Evolutionary conservation across 23 tunicate genomes (phyloP).

Genomic region (Clavelina lepadiformis): DNA sequence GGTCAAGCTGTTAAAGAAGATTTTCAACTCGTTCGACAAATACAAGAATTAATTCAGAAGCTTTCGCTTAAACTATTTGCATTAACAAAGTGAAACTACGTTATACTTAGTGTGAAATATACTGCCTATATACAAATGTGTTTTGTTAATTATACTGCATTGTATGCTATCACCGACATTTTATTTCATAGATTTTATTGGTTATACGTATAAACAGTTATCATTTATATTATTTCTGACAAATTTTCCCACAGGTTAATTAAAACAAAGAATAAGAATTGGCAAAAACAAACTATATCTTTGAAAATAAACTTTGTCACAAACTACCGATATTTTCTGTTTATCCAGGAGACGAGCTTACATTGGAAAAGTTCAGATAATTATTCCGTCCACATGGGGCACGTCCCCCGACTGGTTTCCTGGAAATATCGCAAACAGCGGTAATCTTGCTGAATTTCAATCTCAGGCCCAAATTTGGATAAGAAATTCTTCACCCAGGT

Average conservation of each 20-base stretch:
- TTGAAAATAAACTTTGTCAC: too few species aligned
- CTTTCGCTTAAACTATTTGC: constrained; percentile 36
- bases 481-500: constrained; percentile 59
- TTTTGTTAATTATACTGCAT: too few species aligned
- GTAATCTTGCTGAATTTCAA: constrained; percentile 2
- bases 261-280: background rate
- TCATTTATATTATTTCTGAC: too few species aligned
- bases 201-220: too few species aligned
- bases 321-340: background rate
- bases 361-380: constrained; percentile 42
- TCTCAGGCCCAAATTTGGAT: constrained; percentile 33
- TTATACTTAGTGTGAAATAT: too few species aligned
- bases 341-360: constrained; percentile 57
- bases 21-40: constrained; percentile 18
- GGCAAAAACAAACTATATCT: background rate
- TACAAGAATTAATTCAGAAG: constrained; percentile 27
- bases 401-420: constrained; percentile 20
- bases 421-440: background rate
- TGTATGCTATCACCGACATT: too few species aligned
- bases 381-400: constrained; percentile 67
- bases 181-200: too few species aligned
- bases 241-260: too few species aligned
- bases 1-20: constrained; percentile 55
- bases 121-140: too few species aligned
- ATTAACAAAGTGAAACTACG: constrained; percentile 68